Conservation (phyloP, 2,113 vertebrate species). For the Gymnobelideus leadbeateri region DNA sequence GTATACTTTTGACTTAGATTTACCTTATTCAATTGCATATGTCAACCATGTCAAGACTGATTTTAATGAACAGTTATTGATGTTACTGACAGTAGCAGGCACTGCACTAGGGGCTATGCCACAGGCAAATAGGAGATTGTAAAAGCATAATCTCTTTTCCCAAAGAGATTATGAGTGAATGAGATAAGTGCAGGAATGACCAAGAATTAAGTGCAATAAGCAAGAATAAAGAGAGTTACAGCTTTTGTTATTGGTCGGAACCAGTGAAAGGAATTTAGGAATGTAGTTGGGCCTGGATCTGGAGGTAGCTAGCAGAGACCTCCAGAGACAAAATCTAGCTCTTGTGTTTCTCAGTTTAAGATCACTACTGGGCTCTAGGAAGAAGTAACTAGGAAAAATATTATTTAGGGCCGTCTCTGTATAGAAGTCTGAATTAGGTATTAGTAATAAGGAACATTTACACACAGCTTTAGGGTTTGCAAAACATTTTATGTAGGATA, state of each 20-base stretch:
- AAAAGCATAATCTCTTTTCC: neutral
- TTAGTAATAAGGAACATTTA: neutral
- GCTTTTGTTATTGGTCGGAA: neutral
- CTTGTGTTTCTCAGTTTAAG: neutral
- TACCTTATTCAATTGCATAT: neutral
- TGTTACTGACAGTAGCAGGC: neutral
- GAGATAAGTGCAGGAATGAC: neutral
- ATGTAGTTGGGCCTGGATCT: neutral
- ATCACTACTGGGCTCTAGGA: neutral
- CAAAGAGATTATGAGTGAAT: neutral
- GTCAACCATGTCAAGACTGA: neutral
- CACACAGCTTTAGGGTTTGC: neutral
- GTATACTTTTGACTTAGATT: neutral
- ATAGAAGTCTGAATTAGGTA: neutral
- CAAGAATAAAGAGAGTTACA: neutral
- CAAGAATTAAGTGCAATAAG: neutral
- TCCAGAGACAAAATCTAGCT: neutral
- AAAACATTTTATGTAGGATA: neutral
- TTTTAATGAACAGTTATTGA: neutral
- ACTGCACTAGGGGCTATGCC: neutral
- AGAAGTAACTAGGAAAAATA: neutral
- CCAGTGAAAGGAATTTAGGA: neutral
- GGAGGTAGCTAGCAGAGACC: neutral
- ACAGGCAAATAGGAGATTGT: neutral
- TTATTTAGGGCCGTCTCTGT: neutral